Evolutionary conservation across 2,797 vertebrate species (phyloP).

Genomic region (Cuculus canorus): DNA sequence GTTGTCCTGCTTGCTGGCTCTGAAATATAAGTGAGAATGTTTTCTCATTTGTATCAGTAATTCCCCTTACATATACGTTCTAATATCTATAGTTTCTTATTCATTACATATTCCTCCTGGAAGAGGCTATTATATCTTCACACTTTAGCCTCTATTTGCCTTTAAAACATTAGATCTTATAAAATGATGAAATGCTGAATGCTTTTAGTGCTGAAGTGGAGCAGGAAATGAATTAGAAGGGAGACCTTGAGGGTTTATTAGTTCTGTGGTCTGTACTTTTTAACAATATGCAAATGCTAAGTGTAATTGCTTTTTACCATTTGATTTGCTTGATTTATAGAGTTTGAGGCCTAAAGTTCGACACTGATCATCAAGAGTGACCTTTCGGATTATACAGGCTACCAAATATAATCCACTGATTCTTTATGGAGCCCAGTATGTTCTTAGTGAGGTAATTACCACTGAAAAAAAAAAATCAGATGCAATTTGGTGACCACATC

Average conservation of each 20-base stretch:
- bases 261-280: conserved; percentile 4
- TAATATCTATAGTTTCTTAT: not conserved
- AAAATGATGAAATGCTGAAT: not conserved
- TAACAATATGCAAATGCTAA: conserved; percentile 36
- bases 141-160: not conserved
- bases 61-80: not conserved
- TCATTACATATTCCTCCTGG: not conserved
- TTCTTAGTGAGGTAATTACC: conserved; percentile 24
- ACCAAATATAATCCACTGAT: conserved; percentile 26
- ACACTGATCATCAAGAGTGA: conserved; percentile 39
- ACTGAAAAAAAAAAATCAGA: not conserved
- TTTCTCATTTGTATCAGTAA: not conserved
- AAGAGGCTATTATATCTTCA: not conserved
- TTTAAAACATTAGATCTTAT: not conserved
- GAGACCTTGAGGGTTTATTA: conserved; percentile 24
- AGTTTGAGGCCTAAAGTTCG: not conserved
- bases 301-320: conserved; percentile 41
- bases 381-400: conserved; percentile 41
- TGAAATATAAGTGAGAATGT: not conserved
- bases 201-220: not conserved
- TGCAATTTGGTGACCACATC: conserved; percentile 39
- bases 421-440: not conserved
- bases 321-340: conserved; percentile 48
- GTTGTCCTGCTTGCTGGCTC: not conserved
- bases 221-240: conserved; percentile 5